Evolutionary conservation across 30 jellyfish, hydroid and myxozoan species (phyloP).

Genomic region (Catostylus mosaicus): DNA sequence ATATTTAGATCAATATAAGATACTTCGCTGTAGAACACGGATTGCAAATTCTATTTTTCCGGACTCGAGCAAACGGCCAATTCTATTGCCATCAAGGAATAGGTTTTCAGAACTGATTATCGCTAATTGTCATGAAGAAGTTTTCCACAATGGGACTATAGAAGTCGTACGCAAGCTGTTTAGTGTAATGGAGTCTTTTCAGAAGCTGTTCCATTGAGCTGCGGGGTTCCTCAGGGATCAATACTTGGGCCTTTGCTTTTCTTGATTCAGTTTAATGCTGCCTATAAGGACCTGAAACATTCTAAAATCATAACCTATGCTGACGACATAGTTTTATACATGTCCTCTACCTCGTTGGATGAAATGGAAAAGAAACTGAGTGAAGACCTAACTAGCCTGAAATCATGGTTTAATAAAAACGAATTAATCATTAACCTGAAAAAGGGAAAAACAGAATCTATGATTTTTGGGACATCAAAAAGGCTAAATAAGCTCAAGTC

Average conservation of each 20-base stretch:
- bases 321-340: conserved; percentile 56
- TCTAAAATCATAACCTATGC: conserved; percentile 49
- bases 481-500: conserved; percentile 35
- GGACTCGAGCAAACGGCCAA: conserved; percentile 6
- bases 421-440: too few species aligned
- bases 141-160: too few species aligned
- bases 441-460: conserved; percentile 54
- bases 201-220: conserved; percentile 43
- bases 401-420: conserved; percentile 31
- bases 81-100: conserved; percentile 18
- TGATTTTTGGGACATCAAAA: too few species aligned
- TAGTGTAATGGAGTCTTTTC: conserved; percentile 50
- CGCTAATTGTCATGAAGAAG: conserved; percentile 1
- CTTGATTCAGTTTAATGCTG: conserved; percentile 54
- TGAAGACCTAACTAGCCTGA: conserved; percentile 36
- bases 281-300: conserved; percentile 58
- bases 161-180: conserved; percentile 47
- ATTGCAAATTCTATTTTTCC: not conserved
- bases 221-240: conserved; percentile 73
- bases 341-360: conserved; percentile 53
- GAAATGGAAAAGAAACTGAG: conserved; percentile 5
- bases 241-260: conserved; percentile 50
- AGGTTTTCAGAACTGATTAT: conserved; percentile 1
- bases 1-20: not conserved
- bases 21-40: conserved; percentile 1